A percentile compares a stretch with the other conserved stretches of the same genome.
phyloP scores from a whole-genome alignment of 53 echinoderm and acorn worm genomes.

The Mesocentrotus franciscanus region DNA sequence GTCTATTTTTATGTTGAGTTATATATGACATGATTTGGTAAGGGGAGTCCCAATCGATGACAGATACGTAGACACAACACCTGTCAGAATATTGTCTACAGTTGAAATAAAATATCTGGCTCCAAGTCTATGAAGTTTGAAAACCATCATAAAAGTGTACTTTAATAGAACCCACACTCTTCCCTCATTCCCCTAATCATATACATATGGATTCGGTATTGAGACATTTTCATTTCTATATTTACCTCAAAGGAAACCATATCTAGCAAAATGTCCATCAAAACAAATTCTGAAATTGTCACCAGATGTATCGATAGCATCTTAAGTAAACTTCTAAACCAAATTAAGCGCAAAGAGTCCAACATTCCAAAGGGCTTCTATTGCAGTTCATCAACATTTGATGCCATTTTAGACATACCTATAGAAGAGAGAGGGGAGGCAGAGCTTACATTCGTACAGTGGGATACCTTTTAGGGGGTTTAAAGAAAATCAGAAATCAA shows the following conservation, averaged over 20 bases:
- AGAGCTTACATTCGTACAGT: conserved; percentile 48
- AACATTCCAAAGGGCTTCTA: conserved; percentile 17
- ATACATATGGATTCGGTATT: background rate
- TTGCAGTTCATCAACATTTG: conserved; percentile 2
- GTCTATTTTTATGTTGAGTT: background rate
- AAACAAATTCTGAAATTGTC: background rate
- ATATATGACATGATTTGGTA: background rate
- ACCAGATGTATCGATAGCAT: conserved; percentile 37
- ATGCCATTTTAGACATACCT: background rate
- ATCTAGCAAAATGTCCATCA: background rate
- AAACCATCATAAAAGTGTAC: background rate
- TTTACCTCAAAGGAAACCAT: background rate
- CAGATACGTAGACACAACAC: background rate
- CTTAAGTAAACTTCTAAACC: conserved; percentile 32
- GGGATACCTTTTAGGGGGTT: background rate
- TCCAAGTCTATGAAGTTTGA: background rate
- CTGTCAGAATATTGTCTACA: background rate
- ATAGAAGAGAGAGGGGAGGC: background rate
- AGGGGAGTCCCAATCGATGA: background rate
- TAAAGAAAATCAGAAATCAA: conserved; percentile 21
- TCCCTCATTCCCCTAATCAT: background rate
- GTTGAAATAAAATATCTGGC: background rate
- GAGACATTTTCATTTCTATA: background rate
- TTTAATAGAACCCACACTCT: background rate
- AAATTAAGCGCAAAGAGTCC: background rate